Conservation (phyloP, 2,888 invertebrate genomes). For the Sminthurinus aureus region DNA sequence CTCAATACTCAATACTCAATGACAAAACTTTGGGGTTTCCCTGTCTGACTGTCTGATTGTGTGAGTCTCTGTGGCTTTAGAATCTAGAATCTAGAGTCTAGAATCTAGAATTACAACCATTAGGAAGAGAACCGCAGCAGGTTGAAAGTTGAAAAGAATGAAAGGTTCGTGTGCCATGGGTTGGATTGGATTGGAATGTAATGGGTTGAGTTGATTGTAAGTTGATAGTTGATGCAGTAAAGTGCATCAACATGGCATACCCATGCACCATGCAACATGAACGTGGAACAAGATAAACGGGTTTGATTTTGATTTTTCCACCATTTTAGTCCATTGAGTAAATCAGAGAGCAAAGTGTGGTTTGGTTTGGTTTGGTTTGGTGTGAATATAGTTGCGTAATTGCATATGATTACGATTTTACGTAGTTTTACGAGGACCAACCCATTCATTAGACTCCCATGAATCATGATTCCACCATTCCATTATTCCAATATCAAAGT, state of each 20-base stretch:
- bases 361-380: background rate
- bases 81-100: too few species aligned
- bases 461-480: background rate
- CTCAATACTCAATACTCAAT: too few species aligned
- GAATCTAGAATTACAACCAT: too few species aligned
- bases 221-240: too few species aligned
- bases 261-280: background rate
- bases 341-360: background rate
- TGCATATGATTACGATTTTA: background rate
- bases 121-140: too few species aligned
- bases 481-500: background rate
- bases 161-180: constrained; percentile 5
- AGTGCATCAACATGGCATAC: too few species aligned
- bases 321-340: background rate
- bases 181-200: background rate
- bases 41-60: too few species aligned
- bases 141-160: background rate
- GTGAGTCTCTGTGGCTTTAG: too few species aligned
- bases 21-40: too few species aligned
- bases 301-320: constrained; percentile 14
- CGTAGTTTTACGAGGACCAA: background rate
- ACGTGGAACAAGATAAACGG: background rate
- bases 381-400: background rate
- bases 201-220: too few species aligned
- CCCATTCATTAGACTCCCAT: constrained; percentile 3